Base-by-base conservation (phyloP, 2,888 invertebrate genomes). In the Sturmia bella region DNA sequence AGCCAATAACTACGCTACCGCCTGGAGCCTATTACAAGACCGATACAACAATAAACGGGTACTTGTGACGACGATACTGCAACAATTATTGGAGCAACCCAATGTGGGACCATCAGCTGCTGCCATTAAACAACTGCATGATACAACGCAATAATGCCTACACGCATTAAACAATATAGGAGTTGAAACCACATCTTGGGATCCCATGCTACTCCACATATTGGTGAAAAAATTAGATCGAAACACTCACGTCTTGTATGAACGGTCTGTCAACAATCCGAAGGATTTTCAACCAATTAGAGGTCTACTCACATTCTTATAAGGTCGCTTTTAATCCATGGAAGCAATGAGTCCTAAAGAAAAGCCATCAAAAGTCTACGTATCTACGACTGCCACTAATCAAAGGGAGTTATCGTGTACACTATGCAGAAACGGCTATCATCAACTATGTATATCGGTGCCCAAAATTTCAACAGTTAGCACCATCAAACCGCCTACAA, bases 71-170 rank as follows among this genome's bases (percentile, higher is more conserved):
- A 27, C 27, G 3, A 5, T 27, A 48, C 27, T 32, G 24, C 45
- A 45, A 41, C 45, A 48, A 24, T 11, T 61, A 4, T 17, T 45
- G 12, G 43, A 27, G 9, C 50, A 39, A 39, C 37, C 37, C 1
- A 24, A 37, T 19, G 6, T n/a, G 0, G 39, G 39, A 39, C 11
- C 66, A 13, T 50, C 39, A 66, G 37, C 17, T 19, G 37, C 39
- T 9, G 27, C 27, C 5, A 64, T 64, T 0, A 32, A 48, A 37
- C 27, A 32, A 12, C 12, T 64, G 32, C 63, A 32, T 19, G 63
- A 64, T 48, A 57, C 56, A 27, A 56, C 32, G 1, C 56, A 56
- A n/a, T n/a, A 56, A 56, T 56, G 56, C 7, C 15, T 56, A 15
- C 27, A 56, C 12, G 39, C 11, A 2, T 19, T 57, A 24, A 43